These are phyloP conservation scores for Spialia ferax DNA, from an alignment of 2,888 invertebrate genomes.

Conservation along the genomic window DNA sequence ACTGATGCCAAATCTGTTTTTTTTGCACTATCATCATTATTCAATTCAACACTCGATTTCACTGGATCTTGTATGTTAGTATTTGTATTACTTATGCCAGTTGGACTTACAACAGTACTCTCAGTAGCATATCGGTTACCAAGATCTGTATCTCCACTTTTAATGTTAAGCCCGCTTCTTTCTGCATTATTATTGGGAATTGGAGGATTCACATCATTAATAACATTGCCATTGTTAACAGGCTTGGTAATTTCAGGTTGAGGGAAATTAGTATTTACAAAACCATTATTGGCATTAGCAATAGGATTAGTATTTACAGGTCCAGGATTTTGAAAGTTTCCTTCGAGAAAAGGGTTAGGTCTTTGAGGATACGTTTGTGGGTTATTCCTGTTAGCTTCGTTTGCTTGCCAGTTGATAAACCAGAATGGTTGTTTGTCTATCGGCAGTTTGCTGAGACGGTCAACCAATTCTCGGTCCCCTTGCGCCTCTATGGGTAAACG, in stretches of 20 bases:
- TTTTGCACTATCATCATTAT: neutral
- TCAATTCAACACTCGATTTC: neutral
- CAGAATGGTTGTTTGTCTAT: conserved; percentile 90
- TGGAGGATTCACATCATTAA: neutral
- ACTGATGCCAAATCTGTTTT: neutral
- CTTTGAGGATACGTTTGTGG: conserved; percentile 71
- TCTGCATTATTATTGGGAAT: neutral
- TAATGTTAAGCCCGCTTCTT: neutral
- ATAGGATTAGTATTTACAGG: neutral
- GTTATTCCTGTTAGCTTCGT: conserved; percentile 85
- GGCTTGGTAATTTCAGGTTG: neutral
- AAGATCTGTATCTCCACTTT: neutral
- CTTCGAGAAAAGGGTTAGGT: conserved; percentile 61
- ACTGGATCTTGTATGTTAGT: neutral
- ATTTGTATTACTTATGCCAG: neutral
- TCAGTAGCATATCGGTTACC: neutral
- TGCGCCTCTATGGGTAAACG: conserved; percentile 89
- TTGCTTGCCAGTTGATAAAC: conserved; percentile 89
- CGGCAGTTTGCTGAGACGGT: conserved; percentile 89
- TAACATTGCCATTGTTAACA: neutral
- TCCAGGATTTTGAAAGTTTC: conserved; percentile 38
- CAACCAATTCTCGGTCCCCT: conserved; percentile 87
- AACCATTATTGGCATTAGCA: neutral
- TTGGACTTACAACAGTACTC: neutral
- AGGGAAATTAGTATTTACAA: neutral